phyloP scores from a whole-genome alignment of 2,113 vertebrate genomes.

The Mormoops blainvillei region DNA sequence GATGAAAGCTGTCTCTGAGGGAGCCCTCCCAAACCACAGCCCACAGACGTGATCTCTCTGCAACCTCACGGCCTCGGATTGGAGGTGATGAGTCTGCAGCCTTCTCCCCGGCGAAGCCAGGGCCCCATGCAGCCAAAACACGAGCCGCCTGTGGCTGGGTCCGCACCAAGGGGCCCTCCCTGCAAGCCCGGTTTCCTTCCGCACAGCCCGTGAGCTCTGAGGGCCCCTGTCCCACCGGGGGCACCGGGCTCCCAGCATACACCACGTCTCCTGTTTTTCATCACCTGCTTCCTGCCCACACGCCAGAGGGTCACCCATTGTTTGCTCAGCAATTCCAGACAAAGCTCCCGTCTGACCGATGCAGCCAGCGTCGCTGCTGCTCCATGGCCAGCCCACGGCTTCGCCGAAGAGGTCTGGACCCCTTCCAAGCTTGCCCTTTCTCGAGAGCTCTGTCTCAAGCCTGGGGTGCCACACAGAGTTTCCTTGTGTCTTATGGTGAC shows the following conservation, averaged over 20 bases:
- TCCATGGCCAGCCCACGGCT: neutral
- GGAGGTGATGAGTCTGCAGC: neutral
- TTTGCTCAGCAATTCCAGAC: neutral
- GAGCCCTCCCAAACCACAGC: neutral
- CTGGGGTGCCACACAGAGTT: too few species aligned
- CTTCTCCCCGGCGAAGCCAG: neutral
- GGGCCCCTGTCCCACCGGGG: neutral
- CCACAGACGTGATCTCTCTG: neutral
- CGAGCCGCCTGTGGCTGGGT: neutral
- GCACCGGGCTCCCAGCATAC: neutral
- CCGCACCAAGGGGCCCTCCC: neutral
- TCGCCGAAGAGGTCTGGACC: neutral
- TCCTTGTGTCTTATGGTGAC: neutral
- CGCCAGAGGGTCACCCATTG: neutral
- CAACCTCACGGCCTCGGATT: rapidly evolving
- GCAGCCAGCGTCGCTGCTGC: neutral
- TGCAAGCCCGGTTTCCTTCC: neutral
- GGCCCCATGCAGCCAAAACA: neutral
- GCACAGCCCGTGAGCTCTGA: neutral
- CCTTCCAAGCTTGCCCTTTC: neutral
- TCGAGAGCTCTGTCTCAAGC: neutral
- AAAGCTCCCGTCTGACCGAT: neutral
- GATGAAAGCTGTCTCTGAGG: rapidly evolving
- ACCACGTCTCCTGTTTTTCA: too few species aligned
- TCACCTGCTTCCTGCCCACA: neutral